phyloP scores from a whole-genome alignment of 64 coral and sea anemone species.

The Montipora capricornis region DNA sequence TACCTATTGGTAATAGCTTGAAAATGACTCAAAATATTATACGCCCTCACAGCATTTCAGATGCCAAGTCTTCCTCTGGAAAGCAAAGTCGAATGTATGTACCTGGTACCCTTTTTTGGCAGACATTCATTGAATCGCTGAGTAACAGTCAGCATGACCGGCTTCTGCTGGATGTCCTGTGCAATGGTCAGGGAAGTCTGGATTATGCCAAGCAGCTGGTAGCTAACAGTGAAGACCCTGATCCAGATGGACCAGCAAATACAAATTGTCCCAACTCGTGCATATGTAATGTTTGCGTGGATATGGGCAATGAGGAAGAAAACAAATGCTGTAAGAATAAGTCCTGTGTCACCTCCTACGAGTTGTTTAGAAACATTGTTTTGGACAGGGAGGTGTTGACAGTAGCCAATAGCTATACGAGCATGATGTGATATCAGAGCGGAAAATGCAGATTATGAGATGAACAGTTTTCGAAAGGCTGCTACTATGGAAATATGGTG shows the following conservation, averaged over 20 bases:
- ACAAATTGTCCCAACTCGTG: constrained; percentile 45
- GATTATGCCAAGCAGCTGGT: constrained; percentile 10
- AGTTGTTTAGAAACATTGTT: constrained; percentile 44
- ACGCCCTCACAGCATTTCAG: constrained; percentile 7
- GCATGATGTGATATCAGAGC: constrained; percentile 36
- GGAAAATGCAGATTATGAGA: constrained; percentile 31
- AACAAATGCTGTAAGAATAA: constrained; percentile 35
- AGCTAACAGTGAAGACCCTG: constrained; percentile 1
- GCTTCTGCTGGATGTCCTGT: constrained; percentile 7
- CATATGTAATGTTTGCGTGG: constrained; percentile 36
- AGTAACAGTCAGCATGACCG: not conserved
- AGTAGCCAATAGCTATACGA: constrained; percentile 20
- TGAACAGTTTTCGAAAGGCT: constrained; percentile 43
- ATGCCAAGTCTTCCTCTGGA: constrained; percentile 14
- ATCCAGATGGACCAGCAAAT: not conserved
- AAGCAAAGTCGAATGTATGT: not conserved
- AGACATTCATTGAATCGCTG: not conserved
- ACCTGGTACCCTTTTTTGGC: not conserved
- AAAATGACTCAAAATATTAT: constrained; percentile 13
- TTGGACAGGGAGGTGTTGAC: constrained; percentile 35
- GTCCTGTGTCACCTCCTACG: constrained; percentile 46
- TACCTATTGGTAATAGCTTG: constrained; percentile 13
- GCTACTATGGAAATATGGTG: constrained; percentile 10
- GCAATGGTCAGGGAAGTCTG: constrained; percentile 1
- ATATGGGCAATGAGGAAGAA: constrained; percentile 46